Evolutionary conservation across 2,888 invertebrate species (phyloP), one percentile per base, ranked within the genome.

Genomic region (Apomyelois bistriatella): DNA sequence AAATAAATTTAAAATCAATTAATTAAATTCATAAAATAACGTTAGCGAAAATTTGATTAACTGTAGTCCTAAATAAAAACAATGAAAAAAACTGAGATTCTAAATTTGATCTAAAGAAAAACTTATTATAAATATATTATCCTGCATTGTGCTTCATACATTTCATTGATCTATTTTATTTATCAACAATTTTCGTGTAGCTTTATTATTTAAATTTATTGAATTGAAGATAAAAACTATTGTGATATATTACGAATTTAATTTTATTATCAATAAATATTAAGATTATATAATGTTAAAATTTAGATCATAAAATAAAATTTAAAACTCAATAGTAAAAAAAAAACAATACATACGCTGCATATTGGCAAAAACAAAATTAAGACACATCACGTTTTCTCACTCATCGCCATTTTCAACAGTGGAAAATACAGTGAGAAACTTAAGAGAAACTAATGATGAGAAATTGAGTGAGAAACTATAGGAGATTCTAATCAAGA

Each of bases 31-130:
- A 37, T 37, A 40, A 13, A 28, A 10, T 7, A 48, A 13, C 12
- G 1, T 15, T 22, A 22, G 5, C 22, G 5, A 5, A 22, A 50
- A 38, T 50, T 46, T 46, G 32, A 32, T 6, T 32, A 63, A 64
- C 52, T 58, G 56, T 66, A 72, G 61, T 57, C 50, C 58, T 56
- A 62, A 58, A 62, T 59, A 64, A 53, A 59, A 58, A 22, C 22
- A 58, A 59, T 58, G 61, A 64, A 63, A 61, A 65, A 61, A 72
- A 70, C 60, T 82, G 86, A 86, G 85, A 86, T 85, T 85, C 85
- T 79, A 82, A 66, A 68, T 55, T 63, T 65, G 68, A 72, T 73
- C 75, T 78, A 79, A 62, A 61, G 61, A 57, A 64, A 66, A 50
- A 64, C 66, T 72, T 70, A 64, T 53, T 74, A 72, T 72, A 76